Base-by-base conservation (phyloP, 2,113 vertebrate genomes). In the Miniopterus natalensis region DNA sequence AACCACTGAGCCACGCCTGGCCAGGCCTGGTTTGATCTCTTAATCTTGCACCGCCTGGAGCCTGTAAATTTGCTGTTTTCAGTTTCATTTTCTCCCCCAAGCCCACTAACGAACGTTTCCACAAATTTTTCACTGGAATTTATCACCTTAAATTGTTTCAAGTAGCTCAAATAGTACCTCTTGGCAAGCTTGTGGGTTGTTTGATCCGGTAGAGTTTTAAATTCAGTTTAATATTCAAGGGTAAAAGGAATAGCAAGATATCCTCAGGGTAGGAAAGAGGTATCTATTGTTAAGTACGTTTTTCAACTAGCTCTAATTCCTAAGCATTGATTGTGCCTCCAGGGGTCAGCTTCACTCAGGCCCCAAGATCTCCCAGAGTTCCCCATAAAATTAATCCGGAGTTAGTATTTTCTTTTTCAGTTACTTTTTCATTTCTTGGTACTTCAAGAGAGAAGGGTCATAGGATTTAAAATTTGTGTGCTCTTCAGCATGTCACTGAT, bases 311-410 rank as follows among this genome's bases (percentile, higher is more conserved):
- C 13, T 2, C 8, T 5, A 10, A 40, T 71, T 71, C 42, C 65
- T 5, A 1, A 1, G 36, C 36, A 5, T 2, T 0, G 4, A 14
- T 6, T 4, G 45, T 66, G 21, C 49, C 47, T 66, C 11, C 6
- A 2, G 4, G 3, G 25, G 9, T 11, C 20, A 11, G 21, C 18
- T 23, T 29, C 31, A 40, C 1, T 25, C 23, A 18, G 11, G 3
- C 13, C 36, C 14, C 8, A 10, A 51, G 61, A 9, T 36, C 17
- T 70, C 4, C 53, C 20, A 1, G 36, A 27, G 13, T 65, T 85
- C 2, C 40, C 23, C 29, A 36, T 66, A 66, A 63, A 14, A 13
- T 14, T 66, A 17, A 6, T 66, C 63, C 13, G n/a, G 29, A n/a
- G 63, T 31, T 66, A 36, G 36, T 36, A 36, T 17, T n/a, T 47